These are phyloP conservation scores for Diuraphis noxia DNA, from an alignment of 1,140 invertebrate species.

Conservation along the genomic window DNA sequence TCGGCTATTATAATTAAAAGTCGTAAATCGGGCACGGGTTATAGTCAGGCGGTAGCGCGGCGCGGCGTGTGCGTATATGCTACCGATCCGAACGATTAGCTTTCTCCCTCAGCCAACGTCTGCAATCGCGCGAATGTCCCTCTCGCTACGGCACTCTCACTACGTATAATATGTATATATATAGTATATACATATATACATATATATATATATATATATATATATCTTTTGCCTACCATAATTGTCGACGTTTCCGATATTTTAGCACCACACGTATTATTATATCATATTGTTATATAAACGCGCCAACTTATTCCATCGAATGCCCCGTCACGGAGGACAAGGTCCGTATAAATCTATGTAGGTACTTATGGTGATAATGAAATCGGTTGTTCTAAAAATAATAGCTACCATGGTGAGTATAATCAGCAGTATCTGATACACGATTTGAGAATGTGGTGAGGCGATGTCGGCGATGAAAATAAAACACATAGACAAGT, in stretches of 20 bases:
- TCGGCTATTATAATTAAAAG: slow-evolving; percentile 52
- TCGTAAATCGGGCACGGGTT: slow-evolving; percentile 51
- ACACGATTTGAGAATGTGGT: neutral
- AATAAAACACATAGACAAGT: neutral
- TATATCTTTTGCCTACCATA: neutral
- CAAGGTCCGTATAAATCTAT: too few relatives aligned
- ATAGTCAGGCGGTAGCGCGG: neutral
- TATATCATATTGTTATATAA: neutral
- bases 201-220: neutral
- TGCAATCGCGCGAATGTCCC: neutral
- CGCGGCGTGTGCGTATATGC: neutral
- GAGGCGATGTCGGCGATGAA: too few relatives aligned
- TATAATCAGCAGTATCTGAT: neutral
- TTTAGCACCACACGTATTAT: neutral
- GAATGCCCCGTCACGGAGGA: neutral
- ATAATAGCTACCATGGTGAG: neutral
- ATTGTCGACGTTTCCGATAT: neutral
- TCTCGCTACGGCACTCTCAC: neutral
- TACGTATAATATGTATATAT: too few relatives aligned
- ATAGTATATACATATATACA: neutral
- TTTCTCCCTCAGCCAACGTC: neutral
- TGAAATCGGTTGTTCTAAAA: neutral
- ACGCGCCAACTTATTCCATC: neutral
- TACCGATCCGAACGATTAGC: slow-evolving; percentile 47
- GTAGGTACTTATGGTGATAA: too few relatives aligned